These are phyloP conservation scores for Puffinus mauretanicus DNA, from an alignment of 2,113 vertebrate genomes.

Conservation along the genomic window DNA sequence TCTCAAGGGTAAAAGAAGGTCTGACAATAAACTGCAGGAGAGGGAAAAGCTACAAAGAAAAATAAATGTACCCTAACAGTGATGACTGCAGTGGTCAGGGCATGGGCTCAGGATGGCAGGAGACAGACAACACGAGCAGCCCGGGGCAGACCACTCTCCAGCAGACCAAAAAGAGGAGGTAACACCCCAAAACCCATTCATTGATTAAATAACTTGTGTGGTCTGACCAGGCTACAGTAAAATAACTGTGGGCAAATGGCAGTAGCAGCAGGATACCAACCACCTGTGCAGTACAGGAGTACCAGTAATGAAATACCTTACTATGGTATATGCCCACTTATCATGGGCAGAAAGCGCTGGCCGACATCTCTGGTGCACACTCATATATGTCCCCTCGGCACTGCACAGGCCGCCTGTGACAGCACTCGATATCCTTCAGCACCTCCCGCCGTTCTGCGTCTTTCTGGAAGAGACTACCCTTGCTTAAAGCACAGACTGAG, in stretches of 20 bases:
- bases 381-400: fast-evolving
- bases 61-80: fast-evolving
- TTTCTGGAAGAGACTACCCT: too few species aligned
- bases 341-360: fast-evolving
- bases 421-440: fast-evolving
- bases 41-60: background rate
- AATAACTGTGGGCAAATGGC: fast-evolving
- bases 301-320: fast-evolving
- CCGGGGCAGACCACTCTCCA: fast-evolving
- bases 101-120: fast-evolving
- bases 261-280: fast-evolving
- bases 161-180: fast-evolving
- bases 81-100: fast-evolving
- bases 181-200: fast-evolving
- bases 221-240: too few species aligned
- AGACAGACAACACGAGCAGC: fast-evolving
- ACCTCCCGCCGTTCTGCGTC: fast-evolving
- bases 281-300: fast-evolving
- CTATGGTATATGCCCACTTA: too few species aligned
- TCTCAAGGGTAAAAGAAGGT: background rate
- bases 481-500: fast-evolving
- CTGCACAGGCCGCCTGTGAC: fast-evolving
- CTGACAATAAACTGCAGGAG: fast-evolving
- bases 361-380: background rate
- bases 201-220: fast-evolving